These are phyloP conservation scores for Xiphias gladius DNA, from an alignment of 2,113 vertebrate species.

Conservation along the genomic window DNA sequence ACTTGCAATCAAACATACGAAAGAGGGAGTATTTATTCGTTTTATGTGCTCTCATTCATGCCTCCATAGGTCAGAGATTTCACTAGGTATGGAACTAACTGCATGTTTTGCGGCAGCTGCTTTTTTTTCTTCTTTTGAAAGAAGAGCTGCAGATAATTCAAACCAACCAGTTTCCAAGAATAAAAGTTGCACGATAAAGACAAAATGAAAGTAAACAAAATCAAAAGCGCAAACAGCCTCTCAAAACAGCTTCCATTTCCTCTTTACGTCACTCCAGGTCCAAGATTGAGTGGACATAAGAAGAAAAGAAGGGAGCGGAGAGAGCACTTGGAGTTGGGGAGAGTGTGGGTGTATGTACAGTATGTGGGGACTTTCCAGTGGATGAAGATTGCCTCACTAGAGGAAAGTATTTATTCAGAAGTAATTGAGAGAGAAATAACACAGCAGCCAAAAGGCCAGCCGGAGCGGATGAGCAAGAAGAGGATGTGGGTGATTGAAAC, in stretches of 20 bases:
- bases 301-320: slow-evolving; percentile 36
- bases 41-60: slow-evolving; percentile 47
- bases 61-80: slow-evolving; percentile 31
- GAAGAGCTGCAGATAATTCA: slow-evolving; percentile 5
- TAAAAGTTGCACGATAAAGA: slow-evolving; percentile 19
- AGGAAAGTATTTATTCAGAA: slow-evolving; percentile 81
- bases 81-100: slow-evolving; percentile 15
- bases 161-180: slow-evolving; percentile 9
- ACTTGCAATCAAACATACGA: slow-evolving; percentile 73
- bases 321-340: slow-evolving; percentile 20
- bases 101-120: slow-evolving; percentile 30
- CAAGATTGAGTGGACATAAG: slow-evolving; percentile 26
- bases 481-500: slow-evolving; percentile 79
- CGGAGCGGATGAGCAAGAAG: slow-evolving; percentile 70
- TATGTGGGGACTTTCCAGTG: slow-evolving; percentile 71
- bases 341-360: slow-evolving; percentile 46
- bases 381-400: slow-evolving; percentile 67
- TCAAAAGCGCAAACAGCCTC: slow-evolving; percentile 40
- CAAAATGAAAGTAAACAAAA: slow-evolving; percentile 44
- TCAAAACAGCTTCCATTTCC: slow-evolving; percentile 38
- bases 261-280: slow-evolving; percentile 11
- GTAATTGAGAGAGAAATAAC: slow-evolving; percentile 78
- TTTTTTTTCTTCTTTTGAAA: slow-evolving; percentile 3
- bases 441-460: slow-evolving; percentile 63
- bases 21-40: slow-evolving; percentile 45